Evolutionary conservation across 2,888 invertebrate genomes (phyloP), one percentile per base, ranked within the genome.

Genomic region (Cephalotes varians): DNA sequence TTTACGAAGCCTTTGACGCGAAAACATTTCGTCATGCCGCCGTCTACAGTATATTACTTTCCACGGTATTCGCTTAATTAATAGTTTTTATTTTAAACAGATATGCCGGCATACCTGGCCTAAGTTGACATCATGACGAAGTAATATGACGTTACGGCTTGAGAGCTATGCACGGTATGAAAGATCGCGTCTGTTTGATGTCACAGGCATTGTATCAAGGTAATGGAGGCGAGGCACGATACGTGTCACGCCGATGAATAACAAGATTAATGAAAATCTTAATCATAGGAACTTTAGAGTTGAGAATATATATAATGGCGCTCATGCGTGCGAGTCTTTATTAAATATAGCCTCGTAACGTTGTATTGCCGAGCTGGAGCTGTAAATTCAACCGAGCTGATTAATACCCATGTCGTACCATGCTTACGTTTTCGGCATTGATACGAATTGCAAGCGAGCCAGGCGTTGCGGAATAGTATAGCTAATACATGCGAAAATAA

Each of bases 251-350:
- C 58, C 79, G 82, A 58, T 82, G 82, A 80, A 73, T 80, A 80
- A 67, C 67, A 67, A 82, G 77, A 82, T 82, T 82, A 82, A 82
- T 82, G 82, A 82, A 82, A 82, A 82, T 82, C 79, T 82, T 82
- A 82, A 82, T 82, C 79, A 82, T 58, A 62, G 73, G 49, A 79
- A 79, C 77, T 79, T 71, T 47, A 34, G 25, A 79, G 71, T 71
- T 47, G 56, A 25, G 56, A 71, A 56, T 44, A 71, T 34, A 56
- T 44, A 71, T 34, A 71, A 71, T 56, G 47, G 44, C 71, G 77
- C 21, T 79, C 56, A 9, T 56, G 56, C 54, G 77, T 44, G 71
- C 71, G 25, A 47, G 71, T 77, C 77, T 79, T 79, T 71, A 79
- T 79, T 71, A 79, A 56, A 71, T 56, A 79, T 34, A 71, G 56